phyloP scores from a whole-genome alignment of 2,888 invertebrate species.

The Anoncus sp. region DNA sequence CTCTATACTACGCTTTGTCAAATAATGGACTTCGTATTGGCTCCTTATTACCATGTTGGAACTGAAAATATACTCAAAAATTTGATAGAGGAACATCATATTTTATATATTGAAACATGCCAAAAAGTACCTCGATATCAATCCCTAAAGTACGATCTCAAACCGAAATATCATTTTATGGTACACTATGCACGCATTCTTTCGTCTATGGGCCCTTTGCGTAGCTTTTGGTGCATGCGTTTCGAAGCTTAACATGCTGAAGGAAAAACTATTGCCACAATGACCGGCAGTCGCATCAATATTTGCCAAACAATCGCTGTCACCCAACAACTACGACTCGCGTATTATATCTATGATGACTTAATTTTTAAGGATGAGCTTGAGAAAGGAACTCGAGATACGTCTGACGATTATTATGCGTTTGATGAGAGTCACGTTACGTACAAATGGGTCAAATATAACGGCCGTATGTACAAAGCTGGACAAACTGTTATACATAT shows the following conservation, averaged over 20 bases:
- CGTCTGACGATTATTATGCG: conserved; percentile 6
- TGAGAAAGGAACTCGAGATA: conserved; percentile 22
- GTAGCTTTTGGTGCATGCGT: conserved; percentile 52
- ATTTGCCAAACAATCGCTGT: conserved; percentile 39
- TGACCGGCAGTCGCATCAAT: conserved; percentile 39
- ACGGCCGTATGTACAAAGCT: conserved; percentile 36
- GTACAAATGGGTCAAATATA: conserved; percentile 32
- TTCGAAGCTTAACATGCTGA: conserved; percentile 49
- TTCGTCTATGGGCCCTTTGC: background rate
- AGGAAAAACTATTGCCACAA: conserved; percentile 36
- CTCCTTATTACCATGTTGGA: conserved; percentile 36
- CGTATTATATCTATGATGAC: conserved; percentile 33
- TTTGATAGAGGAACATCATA: conserved; percentile 49
- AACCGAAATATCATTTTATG: conserved; percentile 51
- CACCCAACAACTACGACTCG: conserved; percentile 42
- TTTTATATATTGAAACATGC: conserved; percentile 39
- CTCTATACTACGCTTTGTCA: conserved; percentile 54
- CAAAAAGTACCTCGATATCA: conserved; percentile 17
- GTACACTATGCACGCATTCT: conserved; percentile 37
- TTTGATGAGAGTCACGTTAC: conserved; percentile 8
- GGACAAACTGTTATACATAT: conserved; percentile 19
- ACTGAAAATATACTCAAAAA: conserved; percentile 33
- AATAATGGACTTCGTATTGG: conserved; percentile 48
- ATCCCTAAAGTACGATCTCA: conserved; percentile 25
- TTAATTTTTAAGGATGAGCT: conserved; percentile 2